These are phyloP conservation scores for Oryzias celebensis DNA, from an alignment of 2,113 vertebrate species.

Conservation along the genomic window DNA sequence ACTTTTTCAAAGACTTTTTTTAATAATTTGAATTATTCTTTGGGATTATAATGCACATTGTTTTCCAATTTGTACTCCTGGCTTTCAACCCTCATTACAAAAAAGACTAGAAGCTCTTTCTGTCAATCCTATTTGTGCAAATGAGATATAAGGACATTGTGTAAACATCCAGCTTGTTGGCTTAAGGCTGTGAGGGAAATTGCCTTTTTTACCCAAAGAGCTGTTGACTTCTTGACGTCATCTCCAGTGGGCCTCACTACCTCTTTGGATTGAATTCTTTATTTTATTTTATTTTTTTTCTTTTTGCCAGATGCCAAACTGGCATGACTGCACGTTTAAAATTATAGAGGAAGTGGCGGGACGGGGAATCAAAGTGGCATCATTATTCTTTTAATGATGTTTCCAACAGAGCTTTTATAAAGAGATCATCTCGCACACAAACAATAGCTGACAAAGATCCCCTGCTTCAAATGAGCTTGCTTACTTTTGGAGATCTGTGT, in stretches of 20 bases:
- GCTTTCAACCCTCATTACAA: no score
- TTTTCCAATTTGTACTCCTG: no score
- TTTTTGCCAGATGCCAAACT: conserved; percentile 2
- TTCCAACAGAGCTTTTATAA: conserved; percentile 5
- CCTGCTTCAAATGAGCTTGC: conserved; percentile 4
- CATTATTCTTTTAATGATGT: conserved; percentile 29
- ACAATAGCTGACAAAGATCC: not conserved
- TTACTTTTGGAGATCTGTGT: not conserved
- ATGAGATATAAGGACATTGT: not conserved
- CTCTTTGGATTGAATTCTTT: not conserved
- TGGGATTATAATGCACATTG: no score
- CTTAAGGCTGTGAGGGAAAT: conserved; percentile 32
- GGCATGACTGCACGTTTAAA: conserved; percentile 15
- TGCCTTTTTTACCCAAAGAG: conserved; percentile 34
- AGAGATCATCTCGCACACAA: conserved; percentile 6
- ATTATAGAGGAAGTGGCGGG: conserved; percentile 14
- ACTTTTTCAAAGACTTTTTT: no score
- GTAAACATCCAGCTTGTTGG: conserved; percentile 31
- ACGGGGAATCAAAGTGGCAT: not conserved
- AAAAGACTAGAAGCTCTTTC: no score
- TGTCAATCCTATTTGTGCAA: not conserved
- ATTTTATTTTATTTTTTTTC: not conserved
- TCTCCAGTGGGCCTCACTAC: not conserved
- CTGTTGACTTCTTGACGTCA: conserved; percentile 31
- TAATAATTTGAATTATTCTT: no score